Conservation (phyloP, 1,140 invertebrate genomes). For the Patella vulgata region DNA sequence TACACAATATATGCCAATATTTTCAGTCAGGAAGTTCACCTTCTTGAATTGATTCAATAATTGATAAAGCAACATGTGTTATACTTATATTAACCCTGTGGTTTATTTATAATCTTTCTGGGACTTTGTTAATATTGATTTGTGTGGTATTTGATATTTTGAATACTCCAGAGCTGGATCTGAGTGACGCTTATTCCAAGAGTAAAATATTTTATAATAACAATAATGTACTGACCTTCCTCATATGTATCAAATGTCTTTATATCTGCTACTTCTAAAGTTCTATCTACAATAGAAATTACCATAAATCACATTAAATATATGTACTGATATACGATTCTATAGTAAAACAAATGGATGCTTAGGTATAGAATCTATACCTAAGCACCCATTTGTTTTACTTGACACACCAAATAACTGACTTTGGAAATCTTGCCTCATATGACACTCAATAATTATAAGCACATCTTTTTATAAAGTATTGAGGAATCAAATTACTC, state of each 20-base stretch:
- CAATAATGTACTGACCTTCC: constrained; percentile 44
- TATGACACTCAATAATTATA: not conserved
- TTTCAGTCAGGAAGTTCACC: no score
- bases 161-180: no score
- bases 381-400: not conserved
- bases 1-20: no score
- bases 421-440: not conserved
- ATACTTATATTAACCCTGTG: no score
- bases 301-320: not conserved
- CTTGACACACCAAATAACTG: not conserved
- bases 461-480: constrained; percentile 1
- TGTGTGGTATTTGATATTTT: no score
- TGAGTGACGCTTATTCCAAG: no score
- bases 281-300: constrained; percentile 43
- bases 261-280: constrained; percentile 34
- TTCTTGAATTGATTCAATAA: no score
- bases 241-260: constrained; percentile 54
- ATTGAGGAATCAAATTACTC: no score
- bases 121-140: no score
- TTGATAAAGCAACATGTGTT: no score
- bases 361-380: not conserved
- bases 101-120: no score
- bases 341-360: not conserved
- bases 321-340: not conserved
- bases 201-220: constrained; percentile 4